phyloP scores from a whole-genome alignment of 2,113 vertebrate species.

The Ibidorhyncha struthersii region DNA sequence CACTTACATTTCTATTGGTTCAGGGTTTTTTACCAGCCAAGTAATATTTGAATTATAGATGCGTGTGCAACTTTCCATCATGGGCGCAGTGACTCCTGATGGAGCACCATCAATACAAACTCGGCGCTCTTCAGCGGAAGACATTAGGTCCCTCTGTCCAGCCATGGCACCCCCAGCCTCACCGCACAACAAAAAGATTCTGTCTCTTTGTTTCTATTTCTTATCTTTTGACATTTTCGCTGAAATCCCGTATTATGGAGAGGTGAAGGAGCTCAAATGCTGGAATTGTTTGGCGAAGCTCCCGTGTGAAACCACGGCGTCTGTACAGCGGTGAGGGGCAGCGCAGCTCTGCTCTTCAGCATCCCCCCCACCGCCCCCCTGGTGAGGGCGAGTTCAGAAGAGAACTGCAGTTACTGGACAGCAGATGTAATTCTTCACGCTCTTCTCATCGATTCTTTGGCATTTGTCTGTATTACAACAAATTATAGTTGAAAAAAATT shows the following conservation, averaged over 20 bases:
- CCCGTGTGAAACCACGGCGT: background rate
- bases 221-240: background rate
- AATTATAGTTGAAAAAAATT: background rate
- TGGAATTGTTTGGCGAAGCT: background rate
- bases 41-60: background rate
- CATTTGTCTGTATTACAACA: background rate
- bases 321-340: no score
- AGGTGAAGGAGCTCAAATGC: background rate
- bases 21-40: rapidly evolving
- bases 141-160: background rate
- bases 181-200: background rate
- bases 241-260: background rate
- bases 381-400: background rate
- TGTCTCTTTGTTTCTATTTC: background rate
- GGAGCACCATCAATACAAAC: background rate
- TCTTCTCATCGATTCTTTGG: background rate
- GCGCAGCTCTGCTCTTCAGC: background rate
- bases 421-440: background rate
- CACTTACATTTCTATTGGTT: background rate
- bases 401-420: background rate
- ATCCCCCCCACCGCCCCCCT: background rate
- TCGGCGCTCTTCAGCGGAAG: background rate
- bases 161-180: background rate
- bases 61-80: background rate
- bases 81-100: background rate